phyloP scores from a whole-genome alignment of 2,797 vertebrate genomes.

The Corythornis leucogaster region DNA sequence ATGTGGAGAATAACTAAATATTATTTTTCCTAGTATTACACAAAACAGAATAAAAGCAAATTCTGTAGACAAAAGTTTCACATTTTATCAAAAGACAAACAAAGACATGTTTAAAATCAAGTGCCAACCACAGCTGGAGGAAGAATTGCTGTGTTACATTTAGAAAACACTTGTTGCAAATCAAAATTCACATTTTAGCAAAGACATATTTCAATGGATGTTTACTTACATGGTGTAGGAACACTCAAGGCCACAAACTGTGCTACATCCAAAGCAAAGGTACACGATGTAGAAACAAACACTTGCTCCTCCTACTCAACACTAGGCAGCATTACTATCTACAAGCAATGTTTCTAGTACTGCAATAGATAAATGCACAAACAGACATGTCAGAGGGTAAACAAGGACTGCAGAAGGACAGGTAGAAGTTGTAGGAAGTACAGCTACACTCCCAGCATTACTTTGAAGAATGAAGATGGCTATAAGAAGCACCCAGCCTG shows the following conservation, averaged over 20 bases:
- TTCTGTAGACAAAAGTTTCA: neutral
- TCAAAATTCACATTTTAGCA: slow-evolving; percentile 37
- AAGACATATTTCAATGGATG: neutral
- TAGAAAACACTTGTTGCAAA: slow-evolving; percentile 7
- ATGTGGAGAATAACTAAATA: neutral
- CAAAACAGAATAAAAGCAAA: slow-evolving; percentile 22
- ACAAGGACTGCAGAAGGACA: neutral
- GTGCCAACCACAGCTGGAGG: neutral
- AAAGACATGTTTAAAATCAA: neutral
- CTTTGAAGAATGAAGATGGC: neutral
- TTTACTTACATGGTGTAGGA: slow-evolving; percentile 26
- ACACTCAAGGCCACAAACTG: slow-evolving; percentile 9
- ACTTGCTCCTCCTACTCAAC: neutral
- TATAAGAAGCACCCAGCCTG: neutral
- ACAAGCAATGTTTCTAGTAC: neutral
- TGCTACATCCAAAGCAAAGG: neutral
- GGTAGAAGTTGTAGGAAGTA: neutral
- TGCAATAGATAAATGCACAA: neutral
- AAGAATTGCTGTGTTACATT: slow-evolving; percentile 15
- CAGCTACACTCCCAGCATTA: neutral
- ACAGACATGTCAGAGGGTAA: neutral
- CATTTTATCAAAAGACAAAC: neutral
- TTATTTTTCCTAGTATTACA: neutral
- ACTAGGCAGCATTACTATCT: neutral
- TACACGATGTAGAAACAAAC: neutral